Base-by-base conservation (phyloP, 2,888 invertebrate genomes). In the Lochmaea crataegi region DNA sequence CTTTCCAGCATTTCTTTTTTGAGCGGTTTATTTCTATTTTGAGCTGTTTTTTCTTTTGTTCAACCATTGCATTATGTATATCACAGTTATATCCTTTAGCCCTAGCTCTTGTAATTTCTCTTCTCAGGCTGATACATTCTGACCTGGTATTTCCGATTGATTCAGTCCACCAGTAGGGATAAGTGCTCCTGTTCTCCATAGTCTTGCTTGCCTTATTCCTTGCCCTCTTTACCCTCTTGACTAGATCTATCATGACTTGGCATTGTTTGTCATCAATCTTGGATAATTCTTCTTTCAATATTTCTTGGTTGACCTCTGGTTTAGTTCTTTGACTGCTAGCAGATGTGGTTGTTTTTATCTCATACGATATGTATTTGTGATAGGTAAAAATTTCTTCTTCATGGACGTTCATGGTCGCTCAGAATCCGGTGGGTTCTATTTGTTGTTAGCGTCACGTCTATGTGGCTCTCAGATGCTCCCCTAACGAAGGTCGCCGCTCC, bases 81-180 rank as follows among this genome's bases (percentile, higher is more conserved):
- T 48, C 42, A 11, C 22, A n/a, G 11, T n/a, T 38, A 26, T 22
- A 18, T 2, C 22, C 41, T 14, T 48, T 45, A n/a, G 16, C 57
- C 12, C 26, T 53, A 26, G 16, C 14, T 32, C 70, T 63, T 5
- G 60, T 66, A 12, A 58, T 11, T 6, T 32, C 16, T 22, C 70
- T 65, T 51, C 73, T 66, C 6, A 16, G 42, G 22, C 18, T 18
- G 9, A 53, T 66, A 38, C 66, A 66, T 32, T n/a, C 41, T 14
- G 14, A 48, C 38, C 70, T 61, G 16, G 14, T 14, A 12, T 61
- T 32, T 7, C 10, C 63, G 14, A 70, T 48, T 26, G 70, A 56
- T 2, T 53, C 45, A 12, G 32, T 63, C 73, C 70, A 73, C 73
- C 73, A 73, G 60, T 73, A 69, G 14, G 65, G 67, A 7, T 38